A percentile compares a stretch with the other conserved stretches of the same genome.
phyloP scores from a whole-genome alignment of 2,888 invertebrate genomes.

The Chironomus riparius region DNA sequence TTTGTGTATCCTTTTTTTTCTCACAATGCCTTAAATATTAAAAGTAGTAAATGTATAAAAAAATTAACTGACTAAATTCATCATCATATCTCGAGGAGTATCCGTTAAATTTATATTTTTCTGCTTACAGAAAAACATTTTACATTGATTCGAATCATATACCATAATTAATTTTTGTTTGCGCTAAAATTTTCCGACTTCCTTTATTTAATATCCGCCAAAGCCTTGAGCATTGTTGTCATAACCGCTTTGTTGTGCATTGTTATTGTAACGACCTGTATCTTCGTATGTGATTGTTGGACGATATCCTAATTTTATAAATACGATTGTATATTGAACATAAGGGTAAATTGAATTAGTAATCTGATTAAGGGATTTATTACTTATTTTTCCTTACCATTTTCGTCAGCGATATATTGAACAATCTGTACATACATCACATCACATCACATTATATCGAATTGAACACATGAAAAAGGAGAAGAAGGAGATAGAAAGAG shows the following conservation, averaged over 20 bases:
- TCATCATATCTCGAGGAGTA: too few relatives aligned
- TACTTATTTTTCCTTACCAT: slow-evolving; percentile 39
- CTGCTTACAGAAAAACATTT: too few relatives aligned
- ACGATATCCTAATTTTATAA: slow-evolving; percentile 41
- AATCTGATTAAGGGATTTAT: background rate
- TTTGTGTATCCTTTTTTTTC: too few relatives aligned
- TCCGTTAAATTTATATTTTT: too few relatives aligned
- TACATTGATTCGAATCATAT: background rate
- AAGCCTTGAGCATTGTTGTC: slow-evolving; percentile 30
- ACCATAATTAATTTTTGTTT: background rate
- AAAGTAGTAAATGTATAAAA: background rate
- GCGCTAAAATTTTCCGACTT: background rate
- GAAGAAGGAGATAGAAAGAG: too few relatives aligned
- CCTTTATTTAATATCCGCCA: slow-evolving; percentile 27
- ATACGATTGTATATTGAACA: background rate
- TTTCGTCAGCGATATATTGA: slow-evolving; percentile 58
- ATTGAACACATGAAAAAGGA: background rate
- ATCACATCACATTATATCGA: background rate
- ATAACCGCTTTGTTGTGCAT: slow-evolving; percentile 30
- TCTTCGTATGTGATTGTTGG: slow-evolving; percentile 60
- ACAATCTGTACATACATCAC: slow-evolving; percentile 46
- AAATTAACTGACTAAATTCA: background rate
- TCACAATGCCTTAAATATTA: too few relatives aligned
- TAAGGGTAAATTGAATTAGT: background rate
- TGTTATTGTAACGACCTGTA: slow-evolving; percentile 38